A percentile compares a stretch with the other conserved stretches of the same genome.
These are phyloP conservation scores for Chelon auratus DNA, from an alignment of 2,797 vertebrate species.

Conservation along the genomic window DNA sequence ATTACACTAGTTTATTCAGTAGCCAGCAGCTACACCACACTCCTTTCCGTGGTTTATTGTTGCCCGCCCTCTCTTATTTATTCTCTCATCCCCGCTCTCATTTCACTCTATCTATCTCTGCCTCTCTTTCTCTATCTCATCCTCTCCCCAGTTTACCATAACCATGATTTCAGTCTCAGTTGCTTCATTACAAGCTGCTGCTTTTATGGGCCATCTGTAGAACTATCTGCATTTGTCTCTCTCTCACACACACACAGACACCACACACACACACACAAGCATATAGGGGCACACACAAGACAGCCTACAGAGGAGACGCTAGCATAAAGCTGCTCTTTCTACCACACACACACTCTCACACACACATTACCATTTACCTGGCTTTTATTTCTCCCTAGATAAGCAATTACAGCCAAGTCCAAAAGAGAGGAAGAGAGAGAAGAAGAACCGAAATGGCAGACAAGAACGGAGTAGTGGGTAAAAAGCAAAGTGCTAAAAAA, in stretches of 20 bases:
- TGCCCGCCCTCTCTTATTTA: conserved; percentile 63
- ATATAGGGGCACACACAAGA: conserved; percentile 12
- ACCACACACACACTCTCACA: conserved; percentile 30
- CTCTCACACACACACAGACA: conserved; percentile 4
- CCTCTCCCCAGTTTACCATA: conserved; percentile 77
- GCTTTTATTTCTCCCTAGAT: conserved; percentile 75
- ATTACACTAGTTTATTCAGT: conserved; percentile 74
- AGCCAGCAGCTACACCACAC: conserved; percentile 55
- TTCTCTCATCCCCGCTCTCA: conserved; percentile 55
- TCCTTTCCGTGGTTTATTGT: conserved; percentile 70
- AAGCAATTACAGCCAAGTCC: conserved; percentile 68
- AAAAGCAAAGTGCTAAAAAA: conserved; percentile 14
- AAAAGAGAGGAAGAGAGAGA: conserved; percentile 26
- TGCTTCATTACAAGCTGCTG: conserved; percentile 83
- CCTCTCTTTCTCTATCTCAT: conserved; percentile 36
- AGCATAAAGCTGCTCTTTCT: conserved; percentile 23
- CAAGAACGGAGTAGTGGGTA: conserved; percentile 31
- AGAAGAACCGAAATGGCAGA: conserved; percentile 14
- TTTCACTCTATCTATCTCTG: conserved; percentile 56
- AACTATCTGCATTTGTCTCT: conserved; percentile 73
- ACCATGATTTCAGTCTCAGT: conserved; percentile 82
- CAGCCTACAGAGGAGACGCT: conserved; percentile 29
- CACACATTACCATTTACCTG: conserved; percentile 59
- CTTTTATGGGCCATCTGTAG: conserved; percentile 83
- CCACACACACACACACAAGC: conserved; percentile 7